Percentiles rank a stretch among this genome's conserved stretches.
phyloP scores from a whole-genome alignment of 2,888 invertebrate species.

The Drosophila ustulata region DNA sequence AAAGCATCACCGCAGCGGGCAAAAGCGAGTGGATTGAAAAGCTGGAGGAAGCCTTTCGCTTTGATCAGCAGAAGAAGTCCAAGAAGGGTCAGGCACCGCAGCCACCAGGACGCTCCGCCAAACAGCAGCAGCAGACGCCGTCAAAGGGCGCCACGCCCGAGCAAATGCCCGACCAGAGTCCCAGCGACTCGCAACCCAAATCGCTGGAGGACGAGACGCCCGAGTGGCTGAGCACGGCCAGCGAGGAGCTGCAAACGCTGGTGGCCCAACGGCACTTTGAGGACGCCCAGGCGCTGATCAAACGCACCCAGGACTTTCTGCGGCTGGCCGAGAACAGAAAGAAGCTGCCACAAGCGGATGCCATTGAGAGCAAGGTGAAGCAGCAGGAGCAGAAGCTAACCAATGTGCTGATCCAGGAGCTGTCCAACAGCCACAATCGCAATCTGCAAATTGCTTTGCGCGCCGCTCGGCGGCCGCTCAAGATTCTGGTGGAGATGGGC shows the following conservation, averaged over 20 bases:
- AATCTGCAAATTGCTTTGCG: slow-evolving; percentile 95
- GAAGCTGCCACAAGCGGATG: slow-evolving; percentile 75
- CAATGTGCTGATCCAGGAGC: slow-evolving; percentile 94
- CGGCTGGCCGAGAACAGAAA: slow-evolving; percentile 67
- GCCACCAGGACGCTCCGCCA: slow-evolving; percentile 76
- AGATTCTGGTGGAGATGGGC: slow-evolving; percentile 88
- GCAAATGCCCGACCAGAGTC: slow-evolving; percentile 57
- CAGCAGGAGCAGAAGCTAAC: slow-evolving; percentile 91
- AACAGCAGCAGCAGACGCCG: slow-evolving; percentile 40
- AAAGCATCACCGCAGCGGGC: slow-evolving; percentile 92
- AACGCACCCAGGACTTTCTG: slow-evolving; percentile 88
- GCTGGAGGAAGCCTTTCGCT: slow-evolving; percentile 95
- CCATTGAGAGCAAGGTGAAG: slow-evolving; percentile 87
- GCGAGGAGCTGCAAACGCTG: slow-evolving; percentile 97
- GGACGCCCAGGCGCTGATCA: slow-evolving; percentile 93
- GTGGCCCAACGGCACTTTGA: slow-evolving; percentile 98
- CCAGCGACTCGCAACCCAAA: slow-evolving; percentile 65
- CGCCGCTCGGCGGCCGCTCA: slow-evolving; percentile 93
- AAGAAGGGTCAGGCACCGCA: slow-evolving; percentile 86
- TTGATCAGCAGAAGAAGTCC: slow-evolving; percentile 86
- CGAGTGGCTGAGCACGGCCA: slow-evolving; percentile 95
- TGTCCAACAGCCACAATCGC: slow-evolving; percentile 95
- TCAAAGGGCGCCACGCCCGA: slow-evolving; percentile 59
- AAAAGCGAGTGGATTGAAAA: slow-evolving; percentile 97
- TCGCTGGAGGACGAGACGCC: slow-evolving; percentile 86